A percentile compares a stretch with the other conserved stretches of the same genome.
Evolutionary conservation across 2,888 invertebrate species (phyloP).

Genomic region (Galerucella pusilla): DNA sequence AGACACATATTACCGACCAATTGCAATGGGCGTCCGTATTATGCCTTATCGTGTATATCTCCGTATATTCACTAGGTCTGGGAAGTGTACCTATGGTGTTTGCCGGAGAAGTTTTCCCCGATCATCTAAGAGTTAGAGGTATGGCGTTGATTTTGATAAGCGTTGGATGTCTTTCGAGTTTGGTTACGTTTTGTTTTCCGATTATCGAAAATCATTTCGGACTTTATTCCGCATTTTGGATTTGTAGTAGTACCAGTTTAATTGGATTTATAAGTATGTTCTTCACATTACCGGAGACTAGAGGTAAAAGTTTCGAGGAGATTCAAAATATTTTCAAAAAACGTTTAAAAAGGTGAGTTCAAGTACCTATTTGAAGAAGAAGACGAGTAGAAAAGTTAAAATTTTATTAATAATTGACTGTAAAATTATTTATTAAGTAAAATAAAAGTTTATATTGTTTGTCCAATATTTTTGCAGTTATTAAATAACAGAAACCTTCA

Average conservation of each 20-base stretch:
- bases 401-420: no score
- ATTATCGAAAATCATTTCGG: constrained; percentile 32
- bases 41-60: constrained; percentile 76
- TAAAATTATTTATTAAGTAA: no score
- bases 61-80: constrained; percentile 75
- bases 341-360: background rate
- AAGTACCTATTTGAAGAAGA: no score
- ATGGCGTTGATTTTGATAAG: constrained; percentile 33
- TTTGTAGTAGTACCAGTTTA: constrained; percentile 29
- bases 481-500: no score
- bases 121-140: constrained; percentile 78
- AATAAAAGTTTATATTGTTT: no score
- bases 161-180: constrained; percentile 34
- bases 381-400: no score
- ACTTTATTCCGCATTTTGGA: constrained; percentile 38
- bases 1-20: constrained; percentile 45
- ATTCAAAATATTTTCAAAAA: background rate
- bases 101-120: constrained; percentile 82
- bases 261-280: background rate
- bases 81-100: constrained; percentile 85
- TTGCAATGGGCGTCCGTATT: constrained; percentile 77
- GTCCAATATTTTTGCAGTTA: no score
- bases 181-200: constrained; percentile 45
- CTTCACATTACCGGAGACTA: background rate
- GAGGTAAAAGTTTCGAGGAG: background rate